Conservation (phyloP, 2,888 invertebrate genomes). For the Agrypnus murinus region DNA sequence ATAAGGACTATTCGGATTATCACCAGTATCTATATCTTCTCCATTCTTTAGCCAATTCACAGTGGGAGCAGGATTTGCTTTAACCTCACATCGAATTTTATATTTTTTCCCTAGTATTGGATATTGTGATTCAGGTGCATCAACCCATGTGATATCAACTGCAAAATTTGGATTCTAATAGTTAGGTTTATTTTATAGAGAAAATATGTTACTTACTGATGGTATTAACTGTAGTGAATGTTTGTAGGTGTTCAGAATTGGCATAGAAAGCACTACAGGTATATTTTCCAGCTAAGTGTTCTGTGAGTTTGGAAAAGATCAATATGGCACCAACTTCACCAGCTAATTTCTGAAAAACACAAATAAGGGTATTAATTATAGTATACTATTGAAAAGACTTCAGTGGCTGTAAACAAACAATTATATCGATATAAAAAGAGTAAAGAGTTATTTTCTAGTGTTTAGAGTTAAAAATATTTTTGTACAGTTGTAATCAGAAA, state of each 20-base stretch:
- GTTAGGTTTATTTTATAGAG: background rate
- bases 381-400: no score
- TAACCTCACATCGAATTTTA: slow-evolving; percentile 87
- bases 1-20: slow-evolving; percentile 77
- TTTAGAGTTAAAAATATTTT: no score
- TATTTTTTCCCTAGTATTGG: slow-evolving; percentile 85
- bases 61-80: slow-evolving; percentile 88
- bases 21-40: slow-evolving; percentile 79
- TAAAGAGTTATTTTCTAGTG: no score
- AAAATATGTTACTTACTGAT: slow-evolving; percentile 75
- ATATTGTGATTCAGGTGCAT: slow-evolving; percentile 89
- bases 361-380: slow-evolving; percentile 2
- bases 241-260: slow-evolving; percentile 77
- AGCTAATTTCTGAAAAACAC: slow-evolving; percentile 68
- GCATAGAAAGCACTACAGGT: slow-evolving; percentile 89
- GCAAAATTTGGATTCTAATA: slow-evolving; percentile 59
- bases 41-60: slow-evolving; percentile 91
- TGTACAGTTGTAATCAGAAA: no score
- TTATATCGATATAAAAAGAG: no score
- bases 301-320: slow-evolving; percentile 83
- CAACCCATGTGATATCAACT: slow-evolving; percentile 90
- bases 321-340: slow-evolving; percentile 80
- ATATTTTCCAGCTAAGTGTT: slow-evolving; percentile 87
- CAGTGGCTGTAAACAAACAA: no score
- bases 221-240: slow-evolving; percentile 82